These are phyloP conservation scores for Ptilodon capucinus DNA, from an alignment of 2,888 invertebrate species.

Conservation along the genomic window DNA sequence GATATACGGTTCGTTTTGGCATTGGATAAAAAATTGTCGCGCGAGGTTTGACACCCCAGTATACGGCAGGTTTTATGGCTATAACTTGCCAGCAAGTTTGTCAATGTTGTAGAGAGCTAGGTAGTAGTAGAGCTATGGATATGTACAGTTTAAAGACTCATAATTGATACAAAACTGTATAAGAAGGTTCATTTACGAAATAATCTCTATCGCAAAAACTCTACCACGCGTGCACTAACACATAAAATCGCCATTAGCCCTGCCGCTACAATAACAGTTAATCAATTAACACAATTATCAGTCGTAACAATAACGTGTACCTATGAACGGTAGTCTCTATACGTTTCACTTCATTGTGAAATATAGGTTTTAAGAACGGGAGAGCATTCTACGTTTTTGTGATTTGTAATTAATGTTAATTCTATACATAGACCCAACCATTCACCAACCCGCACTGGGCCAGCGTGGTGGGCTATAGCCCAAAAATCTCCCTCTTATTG, in stretches of 20 bases:
- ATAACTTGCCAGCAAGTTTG: no score
- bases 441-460: no score
- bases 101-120: no score
- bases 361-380: constrained; percentile 29
- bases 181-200: not conserved
- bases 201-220: not conserved
- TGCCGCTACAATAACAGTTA: constrained; percentile 18
- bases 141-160: no score
- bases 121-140: no score
- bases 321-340: not conserved
- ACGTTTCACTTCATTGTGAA: constrained; percentile 16
- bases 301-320: constrained; percentile 5
- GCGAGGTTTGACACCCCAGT: no score
- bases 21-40: no score
- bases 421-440: not conserved
- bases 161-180: no score
- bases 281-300: constrained; percentile 20
- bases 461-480: no score
- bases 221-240: not conserved
- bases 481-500: no score
- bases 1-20: no score
- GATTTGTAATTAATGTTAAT: not conserved
- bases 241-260: not conserved
- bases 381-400: not conserved
- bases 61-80: no score